Evolutionary conservation across 2,113 vertebrate species (phyloP), one percentile per base, ranked within the genome.

Genomic region (Loxodonta africana): DNA sequence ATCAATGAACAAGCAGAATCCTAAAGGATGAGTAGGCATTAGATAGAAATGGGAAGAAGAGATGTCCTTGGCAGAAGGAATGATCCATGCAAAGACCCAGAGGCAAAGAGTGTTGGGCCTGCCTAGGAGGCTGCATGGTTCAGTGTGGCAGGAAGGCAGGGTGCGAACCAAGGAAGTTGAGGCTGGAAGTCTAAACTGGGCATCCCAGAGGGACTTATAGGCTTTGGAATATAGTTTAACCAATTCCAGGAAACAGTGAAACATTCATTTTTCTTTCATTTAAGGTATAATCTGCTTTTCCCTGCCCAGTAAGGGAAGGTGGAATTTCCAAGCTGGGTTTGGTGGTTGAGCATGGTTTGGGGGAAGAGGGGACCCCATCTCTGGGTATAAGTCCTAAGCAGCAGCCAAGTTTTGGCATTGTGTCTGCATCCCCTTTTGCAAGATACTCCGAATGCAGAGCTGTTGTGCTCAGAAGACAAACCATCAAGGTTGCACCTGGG

Each of bases 161-260:
- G 11, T 78, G 25, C 10, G 1, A 53, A 46, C 33, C 41, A 30
- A 48, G 30, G 71, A 3, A 6, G 12, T n/a, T 23, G 57, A 8
- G 12, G 20, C 4, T 71, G 5, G 26, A 33, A 33, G 1, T 5
- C 1, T 41, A 10, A 6, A 0, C 28, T 23, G 21, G 11, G 8
- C 2, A 33, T 3, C 30, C 10, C 87, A 30, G 48, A 80, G 62
- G 21, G 14, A 26, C 37, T 83, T 74, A 23, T 0, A 60, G 41
- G 21, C 10, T 92, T 80, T 73, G 37, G 21, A 46, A 37, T 41
- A 6, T 5, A 85, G 92, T 94, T 94, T 23, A 67, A 17, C 10
- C 37, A 23, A 37, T 65, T 83, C n/a, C 6, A 88, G 77, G 21
- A 95, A 67, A 91, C 46, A 69, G 0, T 44, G 33, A 92, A 69